Evolutionary conservation across 1,140 invertebrate genomes (phyloP).

Genomic region (Aporrectodea caliginosa): DNA sequence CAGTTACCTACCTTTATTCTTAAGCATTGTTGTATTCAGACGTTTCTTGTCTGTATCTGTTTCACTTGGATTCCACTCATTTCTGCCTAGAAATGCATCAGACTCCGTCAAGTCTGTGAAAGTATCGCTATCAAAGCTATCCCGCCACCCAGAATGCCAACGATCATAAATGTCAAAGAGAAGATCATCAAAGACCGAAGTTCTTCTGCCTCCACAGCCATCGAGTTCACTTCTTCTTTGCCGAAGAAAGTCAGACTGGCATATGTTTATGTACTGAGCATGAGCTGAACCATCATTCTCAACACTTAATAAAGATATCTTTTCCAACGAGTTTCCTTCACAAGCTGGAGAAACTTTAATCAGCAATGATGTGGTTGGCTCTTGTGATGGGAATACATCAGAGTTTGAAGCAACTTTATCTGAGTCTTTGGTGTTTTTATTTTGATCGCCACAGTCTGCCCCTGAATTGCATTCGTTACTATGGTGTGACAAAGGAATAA

Average conservation of each 20-base stretch:
- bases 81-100: slow-evolving; percentile 44
- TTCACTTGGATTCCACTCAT: slow-evolving; percentile 26
- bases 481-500: too few relatives aligned
- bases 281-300: neutral
- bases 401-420: too few relatives aligned
- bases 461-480: too few relatives aligned
- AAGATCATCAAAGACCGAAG: slow-evolving; percentile 53
- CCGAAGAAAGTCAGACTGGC: neutral
- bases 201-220: slow-evolving; percentile 5
- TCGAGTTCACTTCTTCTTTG: neutral
- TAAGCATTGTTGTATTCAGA: slow-evolving; percentile 41
- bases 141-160: slow-evolving; percentile 45
- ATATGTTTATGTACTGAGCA: neutral
- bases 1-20: slow-evolving; percentile 46
- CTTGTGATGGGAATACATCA: too few relatives aligned
- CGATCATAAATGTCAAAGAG: slow-evolving; percentile 55
- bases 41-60: slow-evolving; percentile 35
- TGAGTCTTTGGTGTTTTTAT: too few relatives aligned
- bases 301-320: neutral
- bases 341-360: neutral
- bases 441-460: too few relatives aligned
- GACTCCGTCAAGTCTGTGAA: slow-evolving; percentile 55
- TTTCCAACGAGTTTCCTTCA: neutral
- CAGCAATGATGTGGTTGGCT: too few relatives aligned
- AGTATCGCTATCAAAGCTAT: slow-evolving; percentile 55